Conservation (phyloP, 2,888 invertebrate species). For the Griposia aprilina region DNA sequence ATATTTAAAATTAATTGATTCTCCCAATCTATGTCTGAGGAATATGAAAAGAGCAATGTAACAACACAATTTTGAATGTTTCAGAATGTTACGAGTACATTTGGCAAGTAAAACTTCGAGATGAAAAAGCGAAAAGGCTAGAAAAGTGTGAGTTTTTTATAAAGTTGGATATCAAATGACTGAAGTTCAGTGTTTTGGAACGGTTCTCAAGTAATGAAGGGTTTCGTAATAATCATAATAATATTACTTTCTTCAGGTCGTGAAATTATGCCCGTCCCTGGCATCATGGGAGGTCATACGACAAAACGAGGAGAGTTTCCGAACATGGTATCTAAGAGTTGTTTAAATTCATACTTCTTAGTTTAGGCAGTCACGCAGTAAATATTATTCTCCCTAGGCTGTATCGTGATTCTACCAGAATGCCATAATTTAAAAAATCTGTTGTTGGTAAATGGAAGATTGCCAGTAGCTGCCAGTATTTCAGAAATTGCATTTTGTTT, state of each 20-base stretch:
- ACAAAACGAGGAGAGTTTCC: constrained; percentile 75
- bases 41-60: too few species aligned
- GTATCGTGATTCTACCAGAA: background rate
- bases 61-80: constrained; percentile 40
- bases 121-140: constrained; percentile 54
- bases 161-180: background rate
- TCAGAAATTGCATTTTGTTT: background rate
- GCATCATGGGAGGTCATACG: constrained; percentile 70
- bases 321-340: constrained; percentile 77
- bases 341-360: background rate
- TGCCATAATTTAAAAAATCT: constrained; percentile 1
- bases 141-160: constrained; percentile 70
- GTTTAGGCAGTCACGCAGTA: background rate
- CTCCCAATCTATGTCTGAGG: background rate
- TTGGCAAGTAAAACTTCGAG: constrained; percentile 69
- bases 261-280: constrained; percentile 3
- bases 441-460: background rate
- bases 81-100: constrained; percentile 77
- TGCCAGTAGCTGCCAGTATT: background rate
- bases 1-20: background rate
- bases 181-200: background rate
- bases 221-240: background rate
- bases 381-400: background rate
- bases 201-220: background rate
- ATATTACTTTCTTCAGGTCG: constrained; percentile 22